These are phyloP conservation scores for Pteropus rufus DNA, from an alignment of 2,797 vertebrate genomes.

Conservation along the genomic window DNA sequence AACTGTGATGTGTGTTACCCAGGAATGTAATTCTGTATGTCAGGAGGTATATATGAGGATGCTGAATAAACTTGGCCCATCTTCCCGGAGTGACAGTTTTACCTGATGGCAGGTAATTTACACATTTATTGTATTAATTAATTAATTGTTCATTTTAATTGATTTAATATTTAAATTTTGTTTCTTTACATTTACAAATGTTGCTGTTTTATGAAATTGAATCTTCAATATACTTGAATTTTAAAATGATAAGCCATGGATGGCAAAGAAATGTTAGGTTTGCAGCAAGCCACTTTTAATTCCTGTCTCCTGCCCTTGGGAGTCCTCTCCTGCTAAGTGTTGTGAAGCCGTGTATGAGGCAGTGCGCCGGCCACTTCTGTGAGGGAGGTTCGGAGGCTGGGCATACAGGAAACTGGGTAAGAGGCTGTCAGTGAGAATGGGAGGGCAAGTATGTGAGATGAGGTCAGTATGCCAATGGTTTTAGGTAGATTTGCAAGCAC, in stretches of 20 bases:
- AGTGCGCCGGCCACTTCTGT: not conserved
- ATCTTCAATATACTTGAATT: not conserved
- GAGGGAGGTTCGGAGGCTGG: accelerated
- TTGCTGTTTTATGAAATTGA: not conserved
- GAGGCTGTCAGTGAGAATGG: not conserved
- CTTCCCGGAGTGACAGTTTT: not conserved
- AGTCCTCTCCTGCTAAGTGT: not conserved
- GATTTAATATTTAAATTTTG: not conserved
- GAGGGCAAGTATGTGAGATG: not conserved
- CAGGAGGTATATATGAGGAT: not conserved
- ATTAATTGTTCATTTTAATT: not conserved
- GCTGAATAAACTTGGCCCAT: not conserved
- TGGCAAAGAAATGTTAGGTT: not conserved
- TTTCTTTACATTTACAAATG: not conserved
- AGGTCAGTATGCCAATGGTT: not conserved
- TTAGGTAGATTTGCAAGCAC: not conserved
- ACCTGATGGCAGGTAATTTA: not conserved
- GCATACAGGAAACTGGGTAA: not conserved
- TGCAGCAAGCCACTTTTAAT: not conserved
- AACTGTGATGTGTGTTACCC: not conserved
- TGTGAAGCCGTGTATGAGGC: not conserved
- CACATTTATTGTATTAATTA: not conserved
- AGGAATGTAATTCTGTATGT: not conserved
- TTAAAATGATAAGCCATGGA: not conserved
- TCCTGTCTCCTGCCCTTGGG: not conserved